These are phyloP conservation scores for Allacma fusca DNA, from an alignment of 2,888 invertebrate species.

Conservation along the genomic window DNA sequence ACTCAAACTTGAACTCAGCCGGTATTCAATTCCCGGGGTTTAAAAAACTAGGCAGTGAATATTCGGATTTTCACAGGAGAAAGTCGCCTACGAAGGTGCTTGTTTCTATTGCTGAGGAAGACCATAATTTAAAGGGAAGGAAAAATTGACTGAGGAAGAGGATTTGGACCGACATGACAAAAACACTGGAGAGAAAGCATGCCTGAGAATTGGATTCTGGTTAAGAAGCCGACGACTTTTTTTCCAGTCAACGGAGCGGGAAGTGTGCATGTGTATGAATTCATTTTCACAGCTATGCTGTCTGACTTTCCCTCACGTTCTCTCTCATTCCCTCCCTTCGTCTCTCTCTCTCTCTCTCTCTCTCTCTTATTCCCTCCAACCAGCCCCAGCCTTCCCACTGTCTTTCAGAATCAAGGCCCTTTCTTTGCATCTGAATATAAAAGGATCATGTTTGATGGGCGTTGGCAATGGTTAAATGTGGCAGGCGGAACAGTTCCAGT, in stretches of 20 bases:
- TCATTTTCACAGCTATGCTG: background rate
- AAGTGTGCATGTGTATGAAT: conserved; percentile 29
- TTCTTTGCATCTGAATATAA: background rate
- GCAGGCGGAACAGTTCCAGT: conserved; percentile 2
- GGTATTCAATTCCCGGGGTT: too few relatives aligned
- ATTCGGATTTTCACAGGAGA: conserved; percentile 3
- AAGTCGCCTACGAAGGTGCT: background rate
- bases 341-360: too few relatives aligned
- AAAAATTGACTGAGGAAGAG: background rate
- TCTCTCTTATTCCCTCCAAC: too few relatives aligned
- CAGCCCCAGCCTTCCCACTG: too few relatives aligned
- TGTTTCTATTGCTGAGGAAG: background rate
- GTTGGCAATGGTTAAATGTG: conserved; percentile 32
- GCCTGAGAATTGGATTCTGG: conserved; percentile 5
- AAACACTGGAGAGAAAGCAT: background rate
- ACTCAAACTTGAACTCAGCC: too few relatives aligned
- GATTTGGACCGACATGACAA: background rate
- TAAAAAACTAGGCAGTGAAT: too few relatives aligned
- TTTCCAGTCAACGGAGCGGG: background rate
- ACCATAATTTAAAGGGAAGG: background rate
- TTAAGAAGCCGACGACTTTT: background rate
- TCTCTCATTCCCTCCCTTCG: background rate
- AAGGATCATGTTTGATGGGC: background rate
- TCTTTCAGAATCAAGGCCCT: too few relatives aligned
- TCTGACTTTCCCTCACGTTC: background rate